Evolutionary conservation across 2,113 vertebrate species (phyloP), one percentile per base, ranked within the genome.

Genomic region (Antechinus stuartii): DNA sequence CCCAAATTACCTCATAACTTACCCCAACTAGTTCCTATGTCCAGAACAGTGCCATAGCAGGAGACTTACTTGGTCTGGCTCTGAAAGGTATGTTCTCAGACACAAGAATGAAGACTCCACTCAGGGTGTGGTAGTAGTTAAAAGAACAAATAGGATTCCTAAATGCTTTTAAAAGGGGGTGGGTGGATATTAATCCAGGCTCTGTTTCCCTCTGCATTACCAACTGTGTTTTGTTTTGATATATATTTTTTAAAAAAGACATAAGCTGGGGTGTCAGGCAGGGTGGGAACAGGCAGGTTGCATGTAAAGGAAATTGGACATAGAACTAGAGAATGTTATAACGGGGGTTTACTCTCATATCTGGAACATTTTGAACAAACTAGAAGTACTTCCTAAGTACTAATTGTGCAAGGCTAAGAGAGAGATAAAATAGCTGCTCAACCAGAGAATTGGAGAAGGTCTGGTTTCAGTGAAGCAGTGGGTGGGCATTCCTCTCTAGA

Each of bases 121-220:
- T 35, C 42, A 27, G 8, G 0, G 26, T 0, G 0, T 10, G 54
- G 47, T 47, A 8, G 46, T 8, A 35, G 54, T 16, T 1, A 1
- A 1, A 24, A 30, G 2, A 1, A 54, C 4, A 54, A 11, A 12
- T 26, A 11, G 30, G 6, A 53, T 8, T 61, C 11, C 14, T 46
- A 0, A n/a, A 19, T 26, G 27, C 30, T 42, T 25, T 23, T 0
- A 1, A 47, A 46, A 47, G 0, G 19, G 68, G 68, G 68, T 84
- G 35, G 49, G 56, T 25, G 10, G 35, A 4, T 27, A 42, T 0
- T 46, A 42, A 91, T 3, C 49, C 54, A 27, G 14, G 30, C 11
- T 76, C 23, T 50, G 30, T 10, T 2, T 1, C 42, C 9, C 9
- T 57, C 1, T 3, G 47, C 9, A 14, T 23, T 0, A 0, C 16